Evolutionary conservation across 2,888 invertebrate species (phyloP).

Genomic region (Galerucella pusilla): DNA sequence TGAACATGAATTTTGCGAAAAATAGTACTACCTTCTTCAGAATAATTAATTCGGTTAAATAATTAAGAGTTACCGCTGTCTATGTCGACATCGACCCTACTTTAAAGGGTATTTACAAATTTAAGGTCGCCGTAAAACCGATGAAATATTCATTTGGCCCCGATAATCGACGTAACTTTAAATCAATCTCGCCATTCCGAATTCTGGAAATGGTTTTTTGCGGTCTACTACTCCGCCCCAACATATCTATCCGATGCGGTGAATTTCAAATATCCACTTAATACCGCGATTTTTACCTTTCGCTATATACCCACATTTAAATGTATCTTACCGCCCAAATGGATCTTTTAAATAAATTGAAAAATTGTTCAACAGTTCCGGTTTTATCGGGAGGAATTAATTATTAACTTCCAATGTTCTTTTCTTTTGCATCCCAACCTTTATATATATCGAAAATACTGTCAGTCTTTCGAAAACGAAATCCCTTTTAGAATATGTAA

Average conservation of each 20-base stretch:
- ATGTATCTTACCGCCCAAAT: background rate
- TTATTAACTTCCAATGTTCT: background rate
- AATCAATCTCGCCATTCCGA: slow-evolving; percentile 37
- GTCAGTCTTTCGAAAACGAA: too few relatives aligned
- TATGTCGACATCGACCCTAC: background rate
- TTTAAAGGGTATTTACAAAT: slow-evolving; percentile 13
- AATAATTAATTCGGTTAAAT: background rate
- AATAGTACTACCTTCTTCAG: background rate
- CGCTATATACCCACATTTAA: slow-evolving; percentile 5
- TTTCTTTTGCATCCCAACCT: background rate
- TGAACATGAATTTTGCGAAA: too few relatives aligned
- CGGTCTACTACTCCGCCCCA: slow-evolving; percentile 23
- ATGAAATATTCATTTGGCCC: slow-evolving; percentile 36
- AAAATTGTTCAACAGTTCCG: background rate
- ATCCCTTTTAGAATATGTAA: too few relatives aligned
- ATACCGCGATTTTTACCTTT: slow-evolving; percentile 12
- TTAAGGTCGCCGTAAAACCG: slow-evolving; percentile 35
- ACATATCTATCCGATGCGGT: slow-evolving; percentile 26
- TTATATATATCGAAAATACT: too few relatives aligned
- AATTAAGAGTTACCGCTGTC: background rate
- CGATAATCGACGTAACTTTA: slow-evolving; percentile 39
- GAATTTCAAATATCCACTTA: slow-evolving; percentile 27
- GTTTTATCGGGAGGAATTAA: slow-evolving; percentile 1
- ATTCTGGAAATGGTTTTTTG: slow-evolving; percentile 35
- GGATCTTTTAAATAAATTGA: background rate